Evolutionary conservation across 2,797 vertebrate species (phyloP), one percentile per base, ranked within the genome.

Genomic region (Poeciliopsis turneri): DNA sequence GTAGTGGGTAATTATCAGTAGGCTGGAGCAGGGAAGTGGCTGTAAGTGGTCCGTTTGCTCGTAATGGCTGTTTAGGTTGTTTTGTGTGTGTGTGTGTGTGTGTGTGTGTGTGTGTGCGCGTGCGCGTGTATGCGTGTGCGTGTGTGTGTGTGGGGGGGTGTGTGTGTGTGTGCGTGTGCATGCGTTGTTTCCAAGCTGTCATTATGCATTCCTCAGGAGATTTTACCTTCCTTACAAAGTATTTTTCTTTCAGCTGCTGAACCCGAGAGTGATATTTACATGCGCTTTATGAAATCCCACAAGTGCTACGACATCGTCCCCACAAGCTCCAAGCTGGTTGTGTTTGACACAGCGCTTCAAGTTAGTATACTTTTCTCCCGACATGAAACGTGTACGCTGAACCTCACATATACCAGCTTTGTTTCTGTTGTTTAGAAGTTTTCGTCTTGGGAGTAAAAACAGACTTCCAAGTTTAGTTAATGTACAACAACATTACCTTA

Each of bases 251-350:
- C 93, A 98, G 97, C 96, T 96, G 95, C 96, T 95, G 98, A 98
- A 95, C 98, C 98, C 2, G 97, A 97, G 93, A 97, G 97, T 92
- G 97, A 98, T 82, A 98, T 99, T 95, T 99, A 99, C 95, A 97
- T 97, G 95, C 96, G 96, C 90, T 99, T 99, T 94, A 99, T 99
- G 98, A 98, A 96, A 96, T 99, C 98, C 87, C 98, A 99, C 95
- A 98, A 97, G 96, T 99, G 98, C 96, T 99, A 99, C 3, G 98
- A 99, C 95, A 99, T 99, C 81, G 97, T 99, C 84, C 98, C 98
- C 20, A 99, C 98, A 39, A 99, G 98, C 87, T 99, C 98, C 74
- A 99, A 99, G 93, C 96, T 99, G 84, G 98, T 99, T 46, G 98
- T 99, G 91, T 99, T 99, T 74, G 98, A 99, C 91, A 99, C 98